These are phyloP conservation scores for Xylota segnis DNA, from an alignment of 2,888 invertebrate genomes.

Conservation along the genomic window DNA sequence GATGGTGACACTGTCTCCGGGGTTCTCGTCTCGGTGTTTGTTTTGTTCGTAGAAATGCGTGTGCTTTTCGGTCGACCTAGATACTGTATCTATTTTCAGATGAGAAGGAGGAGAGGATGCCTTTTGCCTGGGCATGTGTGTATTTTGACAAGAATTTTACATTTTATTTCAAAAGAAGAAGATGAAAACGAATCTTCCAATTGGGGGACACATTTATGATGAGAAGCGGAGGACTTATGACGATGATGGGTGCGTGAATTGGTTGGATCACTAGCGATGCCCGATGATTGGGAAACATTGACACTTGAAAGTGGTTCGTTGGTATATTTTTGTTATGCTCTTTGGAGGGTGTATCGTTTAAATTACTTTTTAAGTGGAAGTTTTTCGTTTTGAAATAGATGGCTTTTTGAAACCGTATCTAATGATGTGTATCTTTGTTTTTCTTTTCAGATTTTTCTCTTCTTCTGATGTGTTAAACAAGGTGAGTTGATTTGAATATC, in stretches of 20 bases:
- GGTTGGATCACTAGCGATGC: slow-evolving; percentile 37
- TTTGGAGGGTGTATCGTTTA: slow-evolving; percentile 37
- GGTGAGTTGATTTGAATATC: slow-evolving; percentile 12
- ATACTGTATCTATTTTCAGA: slow-evolving; percentile 71
- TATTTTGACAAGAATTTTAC: slow-evolving; percentile 46
- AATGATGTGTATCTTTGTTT: slow-evolving; percentile 35
- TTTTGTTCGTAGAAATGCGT: slow-evolving; percentile 48
- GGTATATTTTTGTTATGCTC: not conserved
- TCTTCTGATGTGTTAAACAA: slow-evolving; percentile 40
- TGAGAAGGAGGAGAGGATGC: slow-evolving; percentile 16
- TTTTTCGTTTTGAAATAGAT: slow-evolving; percentile 26
- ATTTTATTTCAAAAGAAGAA: slow-evolving; percentile 24
- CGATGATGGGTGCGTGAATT: slow-evolving; percentile 64
- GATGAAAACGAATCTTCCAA: slow-evolving; percentile 11
- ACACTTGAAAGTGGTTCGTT: slow-evolving; percentile 56
- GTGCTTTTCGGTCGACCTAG: slow-evolving; percentile 63
- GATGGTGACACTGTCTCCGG: slow-evolving; percentile 30
- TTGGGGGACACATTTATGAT: slow-evolving; percentile 43
- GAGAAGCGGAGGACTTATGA: slow-evolving; percentile 37
- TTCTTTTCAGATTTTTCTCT: slow-evolving; percentile 51
- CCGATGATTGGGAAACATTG: slow-evolving; percentile 63
- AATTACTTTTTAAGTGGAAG: slow-evolving; percentile 43
- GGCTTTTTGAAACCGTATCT: slow-evolving; percentile 13
- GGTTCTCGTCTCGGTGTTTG: slow-evolving; percentile 7
- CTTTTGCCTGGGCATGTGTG: slow-evolving; percentile 41